Conservation (phyloP, 2,113 vertebrate species). For the Lepisosteus oculatus region DNA sequence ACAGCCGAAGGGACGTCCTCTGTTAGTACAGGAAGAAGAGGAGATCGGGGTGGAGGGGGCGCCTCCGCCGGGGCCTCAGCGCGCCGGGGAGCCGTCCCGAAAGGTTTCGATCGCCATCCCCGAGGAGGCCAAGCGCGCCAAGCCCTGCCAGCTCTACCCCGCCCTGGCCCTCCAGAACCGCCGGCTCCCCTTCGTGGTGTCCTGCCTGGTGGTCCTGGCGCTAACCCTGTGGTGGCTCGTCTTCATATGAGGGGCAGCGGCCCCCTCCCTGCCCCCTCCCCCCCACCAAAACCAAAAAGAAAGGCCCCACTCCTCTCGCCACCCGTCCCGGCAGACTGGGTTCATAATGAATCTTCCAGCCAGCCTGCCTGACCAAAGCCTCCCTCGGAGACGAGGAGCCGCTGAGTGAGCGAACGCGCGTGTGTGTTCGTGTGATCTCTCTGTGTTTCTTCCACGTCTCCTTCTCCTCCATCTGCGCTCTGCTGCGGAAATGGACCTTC, state of each 20-base stretch:
- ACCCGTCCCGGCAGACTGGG: no score
- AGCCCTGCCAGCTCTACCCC: slow-evolving; percentile 68
- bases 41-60: slow-evolving; percentile 75
- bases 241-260: slow-evolving; percentile 64
- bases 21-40: slow-evolving; percentile 78
- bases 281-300: background rate
- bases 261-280: background rate
- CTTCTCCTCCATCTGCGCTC: background rate
- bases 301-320: no score
- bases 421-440: background rate
- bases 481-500: background rate
- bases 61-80: slow-evolving; percentile 49
- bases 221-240: slow-evolving; percentile 85
- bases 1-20: slow-evolving; percentile 77
- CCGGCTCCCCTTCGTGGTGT: slow-evolving; percentile 77
- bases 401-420: background rate
- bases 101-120: slow-evolving; percentile 80
- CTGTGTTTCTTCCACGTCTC: background rate
- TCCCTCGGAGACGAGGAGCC: background rate
- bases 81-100: slow-evolving; percentile 56
- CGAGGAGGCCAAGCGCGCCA: slow-evolving; percentile 69
- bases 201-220: slow-evolving; percentile 75
- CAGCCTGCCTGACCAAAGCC: background rate
- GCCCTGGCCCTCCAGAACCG: slow-evolving; percentile 63
- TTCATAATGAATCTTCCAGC: no score